Evolutionary conservation across 1,140 invertebrate genomes (phyloP).

Genomic region (Chymomyza costata): DNA sequence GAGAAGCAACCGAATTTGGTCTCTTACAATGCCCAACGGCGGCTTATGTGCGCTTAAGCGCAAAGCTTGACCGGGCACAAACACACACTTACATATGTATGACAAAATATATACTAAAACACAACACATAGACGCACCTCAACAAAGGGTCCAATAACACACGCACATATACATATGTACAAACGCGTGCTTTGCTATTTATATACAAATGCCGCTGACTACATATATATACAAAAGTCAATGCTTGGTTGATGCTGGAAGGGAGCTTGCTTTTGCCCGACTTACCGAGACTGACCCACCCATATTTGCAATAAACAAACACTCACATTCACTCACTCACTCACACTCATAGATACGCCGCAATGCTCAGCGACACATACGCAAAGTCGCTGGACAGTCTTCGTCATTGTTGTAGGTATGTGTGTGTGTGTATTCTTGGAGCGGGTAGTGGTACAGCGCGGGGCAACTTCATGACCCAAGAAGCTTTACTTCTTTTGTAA

Average conservation of each 20-base stretch:
- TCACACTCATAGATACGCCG: constrained; percentile 17
- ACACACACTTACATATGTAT: constrained; percentile 41
- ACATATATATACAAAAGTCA: constrained; percentile 61
- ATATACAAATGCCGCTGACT: constrained; percentile 69
- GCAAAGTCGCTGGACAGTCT: constrained; percentile 51
- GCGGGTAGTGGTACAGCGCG: constrained; percentile 17
- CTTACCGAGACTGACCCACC: constrained; percentile 24
- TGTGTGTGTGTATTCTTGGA: constrained; percentile 16
- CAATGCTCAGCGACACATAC: constrained; percentile 3
- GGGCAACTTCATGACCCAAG: constrained; percentile 42
- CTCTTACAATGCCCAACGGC: constrained; percentile 54
- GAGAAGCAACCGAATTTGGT: constrained; percentile 45
- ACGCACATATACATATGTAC: constrained; percentile 5
- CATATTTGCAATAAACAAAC: constrained; percentile 33
- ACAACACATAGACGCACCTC: constrained; percentile 6
- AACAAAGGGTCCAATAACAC: constrained; percentile 6
- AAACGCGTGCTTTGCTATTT: constrained; percentile 56
- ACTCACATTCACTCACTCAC: not conserved
- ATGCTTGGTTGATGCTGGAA: constrained; percentile 49
- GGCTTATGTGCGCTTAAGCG: constrained; percentile 69
- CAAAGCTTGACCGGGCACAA: constrained; percentile 56
- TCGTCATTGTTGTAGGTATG: constrained; percentile 31
- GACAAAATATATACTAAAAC: no score
- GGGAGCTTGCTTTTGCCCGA: constrained; percentile 27
- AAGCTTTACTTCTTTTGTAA: constrained; percentile 68